Conservation (phyloP, 2,797 vertebrate species). For the Poecilia wingei region DNA sequence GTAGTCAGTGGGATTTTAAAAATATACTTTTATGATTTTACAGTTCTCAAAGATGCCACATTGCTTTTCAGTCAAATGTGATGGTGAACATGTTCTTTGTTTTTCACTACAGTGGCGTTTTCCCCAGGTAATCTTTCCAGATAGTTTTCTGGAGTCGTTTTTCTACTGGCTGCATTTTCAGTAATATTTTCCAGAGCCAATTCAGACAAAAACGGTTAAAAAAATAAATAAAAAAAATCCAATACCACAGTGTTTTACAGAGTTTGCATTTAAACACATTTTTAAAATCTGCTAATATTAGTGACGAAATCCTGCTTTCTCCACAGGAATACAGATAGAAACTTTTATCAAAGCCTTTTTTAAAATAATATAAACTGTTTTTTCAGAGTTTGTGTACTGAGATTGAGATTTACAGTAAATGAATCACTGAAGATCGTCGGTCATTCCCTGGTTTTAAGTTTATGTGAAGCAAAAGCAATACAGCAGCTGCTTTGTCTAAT, state of each 20-base stretch:
- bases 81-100: not conserved
- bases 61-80: not conserved
- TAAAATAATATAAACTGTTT: not conserved
- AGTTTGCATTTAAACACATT: not conserved
- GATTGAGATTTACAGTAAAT: not conserved
- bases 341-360: not conserved
- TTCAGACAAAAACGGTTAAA: not conserved
- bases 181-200: not conserved
- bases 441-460: not conserved
- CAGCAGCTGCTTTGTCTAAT: not conserved
- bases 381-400: not conserved
- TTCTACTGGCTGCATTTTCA: not conserved
- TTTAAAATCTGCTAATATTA: not conserved
- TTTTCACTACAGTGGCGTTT: not conserved
- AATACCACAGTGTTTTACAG: not conserved
- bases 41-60: not conserved
- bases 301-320: not conserved
- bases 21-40: not conserved
- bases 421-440: not conserved
- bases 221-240: not conserved
- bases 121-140: not conserved
- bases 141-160: not conserved
- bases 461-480: not conserved
- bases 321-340: not conserved
- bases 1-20: not conserved